A percentile compares a stretch with the other conserved stretches of the same genome.
These are phyloP conservation scores for Gobio occitaniae DNA, from an alignment of 2,797 vertebrate genomes.

Conservation along the genomic window DNA sequence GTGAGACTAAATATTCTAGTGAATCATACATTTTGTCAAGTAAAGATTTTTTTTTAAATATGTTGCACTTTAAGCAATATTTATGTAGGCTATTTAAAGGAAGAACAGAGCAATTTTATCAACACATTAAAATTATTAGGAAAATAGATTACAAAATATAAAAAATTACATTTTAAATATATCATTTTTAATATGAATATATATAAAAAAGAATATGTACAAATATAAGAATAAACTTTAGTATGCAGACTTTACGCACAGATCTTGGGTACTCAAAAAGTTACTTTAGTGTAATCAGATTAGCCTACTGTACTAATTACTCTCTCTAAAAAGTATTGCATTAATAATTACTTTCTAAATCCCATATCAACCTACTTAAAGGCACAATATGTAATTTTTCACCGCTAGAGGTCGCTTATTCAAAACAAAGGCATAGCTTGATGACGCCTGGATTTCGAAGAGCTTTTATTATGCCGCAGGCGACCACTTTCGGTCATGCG, in stretches of 20 bases:
- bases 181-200: neutral
- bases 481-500: too few relatives aligned
- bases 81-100: neutral
- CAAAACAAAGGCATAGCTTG: too few relatives aligned
- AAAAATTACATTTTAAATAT: neutral
- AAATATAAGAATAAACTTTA: neutral
- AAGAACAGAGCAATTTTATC: neutral
- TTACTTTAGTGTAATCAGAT: too few relatives aligned
- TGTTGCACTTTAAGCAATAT: neutral
- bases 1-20: neutral
- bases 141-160: neutral
- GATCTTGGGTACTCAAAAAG: too few relatives aligned
- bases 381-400: too few relatives aligned
- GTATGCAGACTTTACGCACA: neutral
- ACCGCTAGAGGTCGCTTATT: too few relatives aligned
- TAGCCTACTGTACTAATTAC: too few relatives aligned
- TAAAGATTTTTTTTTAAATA: neutral
- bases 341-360: too few relatives aligned
- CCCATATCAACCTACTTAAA: too few relatives aligned
- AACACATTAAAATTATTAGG: neutral
- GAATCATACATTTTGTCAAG: neutral
- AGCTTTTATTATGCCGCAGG: too few relatives aligned
- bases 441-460: too few relatives aligned
- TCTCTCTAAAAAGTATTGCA: too few relatives aligned
- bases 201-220: neutral